Percentiles rank a stretch among this genome's conserved stretches.
Evolutionary conservation across 1,140 invertebrate genomes (phyloP).

Genomic region (Drosophila ananassae): DNA sequence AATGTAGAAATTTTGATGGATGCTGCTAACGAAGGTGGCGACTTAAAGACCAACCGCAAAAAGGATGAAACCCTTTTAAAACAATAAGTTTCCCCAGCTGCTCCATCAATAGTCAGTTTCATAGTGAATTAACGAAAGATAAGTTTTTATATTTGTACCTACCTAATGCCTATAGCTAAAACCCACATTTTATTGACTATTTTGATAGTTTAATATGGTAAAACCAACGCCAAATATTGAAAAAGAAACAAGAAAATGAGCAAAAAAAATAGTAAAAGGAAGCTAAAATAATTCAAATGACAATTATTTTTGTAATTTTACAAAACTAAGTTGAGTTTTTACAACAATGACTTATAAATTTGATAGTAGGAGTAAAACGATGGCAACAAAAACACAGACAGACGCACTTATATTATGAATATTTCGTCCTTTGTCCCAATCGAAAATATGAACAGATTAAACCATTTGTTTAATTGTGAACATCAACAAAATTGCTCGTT

Average conservation of each 20-base stretch:
- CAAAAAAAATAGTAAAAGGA: conserved; percentile 24
- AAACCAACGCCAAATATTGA: conserved; percentile 73
- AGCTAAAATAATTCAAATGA: conserved; percentile 69
- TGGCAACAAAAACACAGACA: conserved; percentile 32
- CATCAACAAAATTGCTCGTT: too few relatives aligned
- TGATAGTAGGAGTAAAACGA: conserved; percentile 17
- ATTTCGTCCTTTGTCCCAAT: conserved; percentile 53
- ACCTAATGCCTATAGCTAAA: conserved; percentile 45
- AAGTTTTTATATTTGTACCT: conserved; percentile 34
- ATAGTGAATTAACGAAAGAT: conserved; percentile 37
- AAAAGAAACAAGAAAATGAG: conserved; percentile 25
- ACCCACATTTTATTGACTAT: conserved; percentile 64
- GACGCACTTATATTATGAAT: conserved; percentile 34
- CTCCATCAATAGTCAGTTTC: conserved; percentile 34
- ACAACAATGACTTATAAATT: conserved; percentile 32
- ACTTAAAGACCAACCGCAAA: conserved; percentile 33
- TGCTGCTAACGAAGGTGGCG: conserved; percentile 6
- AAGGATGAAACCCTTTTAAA: conserved; percentile 10
- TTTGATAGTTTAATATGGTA: conserved; percentile 73
- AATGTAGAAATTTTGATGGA: conserved; percentile 27
- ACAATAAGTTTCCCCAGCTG: conserved; percentile 19
- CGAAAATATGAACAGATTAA: conserved; percentile 8
- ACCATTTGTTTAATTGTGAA: conserved; percentile 49
- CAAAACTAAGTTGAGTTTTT: conserved; percentile 74
- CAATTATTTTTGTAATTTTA: conserved; percentile 83